phyloP scores from a whole-genome alignment of 2,888 invertebrate genomes.

The Orthonevra nobilis region DNA sequence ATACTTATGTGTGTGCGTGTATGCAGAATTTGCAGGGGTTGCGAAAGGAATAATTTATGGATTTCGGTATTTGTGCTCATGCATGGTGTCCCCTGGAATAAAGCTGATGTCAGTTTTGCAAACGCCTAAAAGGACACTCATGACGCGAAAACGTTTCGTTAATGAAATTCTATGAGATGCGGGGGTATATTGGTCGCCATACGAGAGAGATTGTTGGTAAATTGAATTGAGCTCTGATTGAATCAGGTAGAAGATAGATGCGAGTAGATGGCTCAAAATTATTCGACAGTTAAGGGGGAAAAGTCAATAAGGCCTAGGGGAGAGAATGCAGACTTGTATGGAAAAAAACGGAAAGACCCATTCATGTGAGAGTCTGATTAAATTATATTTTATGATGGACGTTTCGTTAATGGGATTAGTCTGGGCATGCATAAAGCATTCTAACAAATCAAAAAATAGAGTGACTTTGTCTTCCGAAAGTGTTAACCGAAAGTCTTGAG shows the following conservation, averaged over 20 bases:
- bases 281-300: too few species aligned
- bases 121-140: conserved; percentile 4
- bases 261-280: too few species aligned
- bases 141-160: conserved; percentile 28
- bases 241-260: conserved; percentile 42
- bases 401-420: too few species aligned
- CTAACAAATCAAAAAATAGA: too few species aligned
- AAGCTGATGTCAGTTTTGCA: conserved; percentile 14
- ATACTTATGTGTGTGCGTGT: neutral
- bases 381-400: neutral
- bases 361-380: neutral
- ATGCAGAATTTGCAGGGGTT: conserved; percentile 14
- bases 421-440: too few species aligned
- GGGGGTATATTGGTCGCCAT: neutral
- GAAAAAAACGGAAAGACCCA: neutral
- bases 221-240: conserved; percentile 60
- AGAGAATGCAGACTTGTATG: neutral
- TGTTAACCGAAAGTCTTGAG: too few species aligned
- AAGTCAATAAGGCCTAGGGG: conserved; percentile 4
- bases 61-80: conserved; percentile 25
- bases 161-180: conserved; percentile 44
- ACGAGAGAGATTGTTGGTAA: conserved; percentile 35
- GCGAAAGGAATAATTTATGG: conserved; percentile 63
- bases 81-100: conserved; percentile 10
- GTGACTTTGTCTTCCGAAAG: too few species aligned